These are phyloP conservation scores for Euwallacea similis DNA, from an alignment of 1,140 invertebrate species.

Conservation along the genomic window DNA sequence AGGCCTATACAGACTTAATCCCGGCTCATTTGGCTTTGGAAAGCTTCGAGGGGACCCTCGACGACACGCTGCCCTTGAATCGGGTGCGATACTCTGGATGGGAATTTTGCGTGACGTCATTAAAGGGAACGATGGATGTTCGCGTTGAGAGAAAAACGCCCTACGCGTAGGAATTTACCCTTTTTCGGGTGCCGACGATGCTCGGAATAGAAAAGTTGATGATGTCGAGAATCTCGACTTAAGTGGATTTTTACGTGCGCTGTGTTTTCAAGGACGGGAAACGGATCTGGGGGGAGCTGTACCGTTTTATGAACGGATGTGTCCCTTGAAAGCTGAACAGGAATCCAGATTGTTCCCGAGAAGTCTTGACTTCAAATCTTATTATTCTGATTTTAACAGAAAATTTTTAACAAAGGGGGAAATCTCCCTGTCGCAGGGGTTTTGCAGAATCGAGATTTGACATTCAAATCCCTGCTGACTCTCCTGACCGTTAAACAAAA, in stretches of 20 bases:
- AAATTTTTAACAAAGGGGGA: too few species aligned
- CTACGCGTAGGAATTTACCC: constrained; percentile 20
- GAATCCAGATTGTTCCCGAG: not conserved
- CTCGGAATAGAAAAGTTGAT: constrained; percentile 24
- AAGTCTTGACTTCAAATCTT: too few species aligned
- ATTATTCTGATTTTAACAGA: too few species aligned
- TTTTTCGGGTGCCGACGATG: constrained; percentile 12
- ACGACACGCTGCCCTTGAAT: constrained; percentile 3
- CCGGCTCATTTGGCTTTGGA: constrained; percentile 17
- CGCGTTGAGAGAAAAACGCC: constrained; percentile 16
- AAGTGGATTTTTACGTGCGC: constrained; percentile 25
- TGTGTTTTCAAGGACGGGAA: constrained; percentile 16
- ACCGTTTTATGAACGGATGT: constrained; percentile 12
- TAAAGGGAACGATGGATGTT: constrained; percentile 24
- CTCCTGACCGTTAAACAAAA: too few species aligned
- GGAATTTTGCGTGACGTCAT: constrained; percentile 23
- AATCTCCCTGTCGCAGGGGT: too few species aligned
- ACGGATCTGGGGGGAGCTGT: constrained; percentile 1
- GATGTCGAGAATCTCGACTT: constrained; percentile 19
- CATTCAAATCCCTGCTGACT: too few species aligned
- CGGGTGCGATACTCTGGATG: constrained; percentile 3
- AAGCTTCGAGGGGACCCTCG: not conserved
- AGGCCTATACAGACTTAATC: constrained; percentile 1
- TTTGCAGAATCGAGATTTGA: too few species aligned
- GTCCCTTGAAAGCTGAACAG: not conserved